These are phyloP conservation scores for Anoplius nigerrimus DNA, from an alignment of 2,888 invertebrate genomes.

Conservation along the genomic window DNA sequence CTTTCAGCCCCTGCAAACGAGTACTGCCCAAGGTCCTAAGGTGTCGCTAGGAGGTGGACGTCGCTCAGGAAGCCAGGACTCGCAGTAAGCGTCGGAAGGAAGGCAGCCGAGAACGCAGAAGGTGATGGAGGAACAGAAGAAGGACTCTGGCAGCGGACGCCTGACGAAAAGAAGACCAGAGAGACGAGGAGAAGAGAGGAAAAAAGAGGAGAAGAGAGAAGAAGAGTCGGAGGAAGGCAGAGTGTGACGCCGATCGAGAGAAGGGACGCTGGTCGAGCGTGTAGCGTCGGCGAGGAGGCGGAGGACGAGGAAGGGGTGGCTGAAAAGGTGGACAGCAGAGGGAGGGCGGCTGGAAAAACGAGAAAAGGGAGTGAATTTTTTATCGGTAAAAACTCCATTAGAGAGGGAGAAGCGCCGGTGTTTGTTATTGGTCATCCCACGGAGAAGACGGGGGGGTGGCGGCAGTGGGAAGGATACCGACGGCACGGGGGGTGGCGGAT, in stretches of 20 bases:
- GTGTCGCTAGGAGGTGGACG: slow-evolving; percentile 43
- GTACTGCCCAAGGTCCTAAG: slow-evolving; percentile 28
- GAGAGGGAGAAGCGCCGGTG: slow-evolving; percentile 70
- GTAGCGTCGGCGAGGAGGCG: slow-evolving; percentile 30
- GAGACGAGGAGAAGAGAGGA: slow-evolving; percentile 28
- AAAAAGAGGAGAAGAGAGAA: slow-evolving; percentile 31
- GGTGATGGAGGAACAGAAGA: not conserved
- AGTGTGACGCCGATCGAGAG: slow-evolving; percentile 37
- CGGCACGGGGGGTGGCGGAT: slow-evolving; percentile 14
- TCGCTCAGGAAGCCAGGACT: slow-evolving; percentile 36
- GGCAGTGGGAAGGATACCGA: slow-evolving; percentile 15
- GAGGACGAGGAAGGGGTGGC: slow-evolving; percentile 30
- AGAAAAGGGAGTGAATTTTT: slow-evolving; percentile 72
- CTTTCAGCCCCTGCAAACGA: slow-evolving; percentile 12
- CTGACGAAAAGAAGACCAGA: slow-evolving; percentile 28
- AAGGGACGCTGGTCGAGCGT: slow-evolving; percentile 3
- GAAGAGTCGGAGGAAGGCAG: slow-evolving; percentile 43
- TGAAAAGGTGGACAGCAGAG: slow-evolving; percentile 34
- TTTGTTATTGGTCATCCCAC: slow-evolving; percentile 74
- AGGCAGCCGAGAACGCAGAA: slow-evolving; percentile 16
- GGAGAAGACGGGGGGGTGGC: slow-evolving; percentile 48
- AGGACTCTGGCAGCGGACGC: slow-evolving; percentile 8
- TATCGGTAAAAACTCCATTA: slow-evolving; percentile 75
- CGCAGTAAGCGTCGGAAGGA: slow-evolving; percentile 4
- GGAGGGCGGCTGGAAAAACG: slow-evolving; percentile 53